Evolutionary conservation across 2,797 vertebrate genomes (phyloP).

Genomic region (Neostethus bicornis): DNA sequence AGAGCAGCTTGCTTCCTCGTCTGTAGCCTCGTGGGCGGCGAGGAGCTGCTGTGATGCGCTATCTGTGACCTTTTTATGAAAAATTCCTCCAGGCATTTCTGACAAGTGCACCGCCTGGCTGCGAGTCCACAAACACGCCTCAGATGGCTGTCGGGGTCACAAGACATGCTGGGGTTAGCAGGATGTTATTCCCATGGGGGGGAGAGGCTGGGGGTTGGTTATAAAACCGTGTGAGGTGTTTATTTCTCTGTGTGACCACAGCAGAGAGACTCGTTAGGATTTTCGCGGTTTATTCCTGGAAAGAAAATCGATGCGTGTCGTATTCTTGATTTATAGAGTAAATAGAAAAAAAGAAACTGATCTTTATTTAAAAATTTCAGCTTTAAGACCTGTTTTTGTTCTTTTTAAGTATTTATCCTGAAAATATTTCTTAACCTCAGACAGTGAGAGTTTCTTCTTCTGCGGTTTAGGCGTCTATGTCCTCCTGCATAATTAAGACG

Average conservation of each 20-base stretch:
- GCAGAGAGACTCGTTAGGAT: slow-evolving; percentile 1
- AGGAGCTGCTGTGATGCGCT: slow-evolving; percentile 9
- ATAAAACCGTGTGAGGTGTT: slow-evolving; percentile 51
- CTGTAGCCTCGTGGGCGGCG: slow-evolving; percentile 48
- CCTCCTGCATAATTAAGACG: slow-evolving; percentile 37
- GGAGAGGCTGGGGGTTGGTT: slow-evolving; percentile 43
- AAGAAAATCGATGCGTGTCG: slow-evolving; percentile 21
- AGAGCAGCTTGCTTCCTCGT: too few relatives aligned
- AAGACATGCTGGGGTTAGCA: slow-evolving; percentile 1
- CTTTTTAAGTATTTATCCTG: background rate
- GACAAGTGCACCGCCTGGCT: slow-evolving; percentile 16
- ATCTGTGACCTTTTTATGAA: background rate
- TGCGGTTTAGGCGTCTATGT: slow-evolving; percentile 28
- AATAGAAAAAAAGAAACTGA: background rate
- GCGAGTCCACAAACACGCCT: slow-evolving; percentile 6
- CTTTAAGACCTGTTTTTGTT: background rate
- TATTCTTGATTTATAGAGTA: slow-evolving; percentile 31
- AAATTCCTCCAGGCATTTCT: slow-evolving; percentile 11
- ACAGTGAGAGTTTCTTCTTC: slow-evolving; percentile 5
- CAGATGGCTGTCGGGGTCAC: slow-evolving; percentile 16
- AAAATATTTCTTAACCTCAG: slow-evolving; percentile 21
- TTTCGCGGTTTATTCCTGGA: slow-evolving; percentile 47
- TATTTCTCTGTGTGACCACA: slow-evolving; percentile 28
- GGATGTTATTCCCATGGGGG: slow-evolving; percentile 35
- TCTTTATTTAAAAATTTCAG: background rate